phyloP scores from a whole-genome alignment of 2,113 vertebrate species.

The Taurulus bubalis region DNA sequence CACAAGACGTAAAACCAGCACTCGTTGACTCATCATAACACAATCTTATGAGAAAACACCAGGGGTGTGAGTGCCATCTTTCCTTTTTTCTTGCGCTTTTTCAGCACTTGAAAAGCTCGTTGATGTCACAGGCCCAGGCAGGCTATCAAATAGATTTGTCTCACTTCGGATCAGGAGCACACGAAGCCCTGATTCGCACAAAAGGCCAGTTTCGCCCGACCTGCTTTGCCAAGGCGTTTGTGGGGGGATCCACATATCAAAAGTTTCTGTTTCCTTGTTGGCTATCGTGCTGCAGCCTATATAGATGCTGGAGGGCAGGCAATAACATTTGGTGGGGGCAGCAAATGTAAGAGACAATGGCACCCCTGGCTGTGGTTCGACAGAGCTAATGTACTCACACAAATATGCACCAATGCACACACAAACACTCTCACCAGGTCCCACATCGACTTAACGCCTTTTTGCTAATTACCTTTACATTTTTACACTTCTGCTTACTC shows the following conservation, averaged over 20 bases:
- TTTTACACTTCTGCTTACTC: constrained; percentile 71
- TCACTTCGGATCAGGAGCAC: too few relatives aligned
- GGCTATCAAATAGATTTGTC: too few relatives aligned
- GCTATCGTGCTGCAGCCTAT: constrained; percentile 23
- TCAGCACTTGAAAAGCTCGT: too few relatives aligned
- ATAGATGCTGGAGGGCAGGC: constrained; percentile 16
- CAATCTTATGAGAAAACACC: too few relatives aligned
- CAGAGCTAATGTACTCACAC: constrained; percentile 22
- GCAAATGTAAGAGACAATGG: constrained; percentile 33
- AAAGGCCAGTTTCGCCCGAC: too few relatives aligned
- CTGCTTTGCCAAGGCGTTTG: too few relatives aligned
- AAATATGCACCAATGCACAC: constrained; percentile 47
- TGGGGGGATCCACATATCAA: not conserved
- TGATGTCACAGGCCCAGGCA: too few relatives aligned
- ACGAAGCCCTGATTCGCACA: too few relatives aligned
- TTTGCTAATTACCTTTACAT: constrained; percentile 75
- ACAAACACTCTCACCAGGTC: constrained; percentile 43
- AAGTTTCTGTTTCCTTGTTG: not conserved
- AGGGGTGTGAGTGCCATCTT: too few relatives aligned
- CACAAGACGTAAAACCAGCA: too few relatives aligned
- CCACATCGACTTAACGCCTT: constrained; percentile 65
- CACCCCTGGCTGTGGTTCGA: constrained; percentile 52
- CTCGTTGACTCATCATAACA: too few relatives aligned
- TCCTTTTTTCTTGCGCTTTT: too few relatives aligned
- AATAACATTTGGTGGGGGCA: constrained; percentile 40